Evolutionary conservation across 37 sponge, comb jelly and placozoan species (phyloP).

Genomic region (Axinella damicornis): DNA sequence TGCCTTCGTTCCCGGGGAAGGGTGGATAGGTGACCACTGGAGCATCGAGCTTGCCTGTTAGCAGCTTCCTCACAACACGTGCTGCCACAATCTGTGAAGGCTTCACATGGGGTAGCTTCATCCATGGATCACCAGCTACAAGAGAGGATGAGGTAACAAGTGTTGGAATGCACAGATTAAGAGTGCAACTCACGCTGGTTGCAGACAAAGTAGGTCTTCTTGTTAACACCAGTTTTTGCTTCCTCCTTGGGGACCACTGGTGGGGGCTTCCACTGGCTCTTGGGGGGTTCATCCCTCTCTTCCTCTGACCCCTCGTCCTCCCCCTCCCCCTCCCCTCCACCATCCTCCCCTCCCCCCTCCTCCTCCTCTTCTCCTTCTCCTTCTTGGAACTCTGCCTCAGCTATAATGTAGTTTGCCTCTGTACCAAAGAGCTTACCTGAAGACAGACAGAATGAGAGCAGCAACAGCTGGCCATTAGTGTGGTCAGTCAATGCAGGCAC

Average conservation of each 20-base stretch:
- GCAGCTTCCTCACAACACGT: slow-evolving; percentile 86
- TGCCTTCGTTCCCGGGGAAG: slow-evolving; percentile 93
- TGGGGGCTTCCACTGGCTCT: slow-evolving; percentile 95
- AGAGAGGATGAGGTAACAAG: neutral
- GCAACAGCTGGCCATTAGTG: too few species aligned
- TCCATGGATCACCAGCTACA: slow-evolving; percentile 93
- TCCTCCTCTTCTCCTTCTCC: slow-evolving; percentile 96
- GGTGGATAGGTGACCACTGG: slow-evolving; percentile 90
- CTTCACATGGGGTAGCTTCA: slow-evolving; percentile 91
- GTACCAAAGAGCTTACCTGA: slow-evolving; percentile 93
- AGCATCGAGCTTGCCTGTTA: slow-evolving; percentile 90
- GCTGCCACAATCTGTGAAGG: slow-evolving; percentile 90
- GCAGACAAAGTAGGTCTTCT: slow-evolving; percentile 97
- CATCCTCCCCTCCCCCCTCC: slow-evolving; percentile 24
- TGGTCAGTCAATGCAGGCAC: neutral
- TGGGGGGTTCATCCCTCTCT: slow-evolving; percentile 85
- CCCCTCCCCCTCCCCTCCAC: slow-evolving; percentile 17
- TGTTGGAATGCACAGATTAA: neutral
- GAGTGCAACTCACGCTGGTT: slow-evolving; percentile 78
- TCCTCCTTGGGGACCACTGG: slow-evolving; percentile 94
- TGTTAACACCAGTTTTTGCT: slow-evolving; percentile 90
- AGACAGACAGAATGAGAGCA: neutral
- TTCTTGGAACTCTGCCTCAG: slow-evolving; percentile 89
- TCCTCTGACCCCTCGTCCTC: slow-evolving; percentile 50
- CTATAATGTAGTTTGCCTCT: slow-evolving; percentile 88